Conservation (phyloP, 2,113 vertebrate species). For the Eublepharis macularius region DNA sequence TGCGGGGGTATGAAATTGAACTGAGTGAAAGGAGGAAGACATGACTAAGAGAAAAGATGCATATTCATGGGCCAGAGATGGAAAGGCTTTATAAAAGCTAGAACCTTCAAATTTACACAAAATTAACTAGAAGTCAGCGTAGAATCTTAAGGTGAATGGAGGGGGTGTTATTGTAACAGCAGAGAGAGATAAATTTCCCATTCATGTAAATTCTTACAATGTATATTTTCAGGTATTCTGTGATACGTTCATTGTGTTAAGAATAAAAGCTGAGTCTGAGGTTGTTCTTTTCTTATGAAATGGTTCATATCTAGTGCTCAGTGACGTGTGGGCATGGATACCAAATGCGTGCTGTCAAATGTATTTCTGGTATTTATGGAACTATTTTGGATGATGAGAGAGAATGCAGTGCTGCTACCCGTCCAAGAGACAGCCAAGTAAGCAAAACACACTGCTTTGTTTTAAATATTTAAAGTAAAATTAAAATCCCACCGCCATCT, state of each 20-base stretch:
- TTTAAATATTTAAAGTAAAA: background rate
- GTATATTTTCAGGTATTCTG: background rate
- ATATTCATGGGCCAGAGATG: background rate
- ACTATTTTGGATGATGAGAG: slow-evolving; percentile 79
- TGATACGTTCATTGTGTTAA: background rate
- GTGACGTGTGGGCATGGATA: slow-evolving; percentile 89
- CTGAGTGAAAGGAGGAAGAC: background rate
- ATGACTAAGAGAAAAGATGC: too few species aligned
- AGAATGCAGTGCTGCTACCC: slow-evolving; percentile 82
- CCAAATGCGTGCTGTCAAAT: slow-evolving; percentile 88
- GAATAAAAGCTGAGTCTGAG: background rate
- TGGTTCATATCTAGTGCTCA: slow-evolving; percentile 79
- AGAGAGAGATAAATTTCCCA: background rate
- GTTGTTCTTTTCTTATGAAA: slow-evolving; percentile 11
- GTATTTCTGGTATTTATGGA: slow-evolving; percentile 77
- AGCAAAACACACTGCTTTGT: slow-evolving; percentile 27
- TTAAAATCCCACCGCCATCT: background rate
- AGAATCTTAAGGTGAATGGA: background rate
- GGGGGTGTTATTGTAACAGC: background rate
- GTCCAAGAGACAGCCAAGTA: slow-evolving; percentile 89
- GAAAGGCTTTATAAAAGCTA: background rate
- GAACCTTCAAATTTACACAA: background rate
- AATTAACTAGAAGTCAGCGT: background rate
- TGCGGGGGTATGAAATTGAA: background rate
- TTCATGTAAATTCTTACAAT: background rate